Conservation (phyloP, 2,797 vertebrate genomes). For the Gobio occitaniae region DNA sequence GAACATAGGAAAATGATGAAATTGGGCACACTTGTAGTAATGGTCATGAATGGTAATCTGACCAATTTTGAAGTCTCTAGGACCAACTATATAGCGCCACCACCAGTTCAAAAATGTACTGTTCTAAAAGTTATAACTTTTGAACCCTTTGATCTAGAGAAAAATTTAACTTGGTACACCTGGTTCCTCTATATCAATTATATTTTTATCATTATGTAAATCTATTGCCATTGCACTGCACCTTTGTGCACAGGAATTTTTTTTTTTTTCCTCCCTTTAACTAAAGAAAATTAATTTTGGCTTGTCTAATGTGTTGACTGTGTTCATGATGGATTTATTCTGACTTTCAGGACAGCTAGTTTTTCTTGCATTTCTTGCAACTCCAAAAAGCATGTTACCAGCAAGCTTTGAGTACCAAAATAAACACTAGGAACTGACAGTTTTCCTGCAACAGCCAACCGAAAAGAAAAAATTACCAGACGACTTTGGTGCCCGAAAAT, state of each 20-base stretch:
- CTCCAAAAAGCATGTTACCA: not conserved
- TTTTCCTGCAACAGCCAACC: not conserved
- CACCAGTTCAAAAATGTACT: too few relatives aligned
- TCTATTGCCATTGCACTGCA: not conserved
- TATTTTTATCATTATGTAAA: not conserved
- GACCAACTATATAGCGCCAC: too few relatives aligned
- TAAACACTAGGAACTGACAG: constrained; percentile 4
- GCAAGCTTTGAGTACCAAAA: not conserved
- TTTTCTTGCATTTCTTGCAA: constrained; percentile 17
- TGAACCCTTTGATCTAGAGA: too few relatives aligned
- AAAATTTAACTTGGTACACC: too few relatives aligned
- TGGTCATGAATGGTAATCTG: too few relatives aligned
- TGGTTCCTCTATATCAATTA: too few relatives aligned
- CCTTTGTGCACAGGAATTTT: not conserved
- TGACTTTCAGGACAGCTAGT: constrained; percentile 17
- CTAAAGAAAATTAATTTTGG: constrained; percentile 4
- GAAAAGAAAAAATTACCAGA: constrained; percentile 4
- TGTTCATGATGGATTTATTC: constrained; percentile 23
- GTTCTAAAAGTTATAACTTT: too few relatives aligned
- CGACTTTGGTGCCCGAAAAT: not conserved
- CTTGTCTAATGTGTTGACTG: constrained; percentile 1
- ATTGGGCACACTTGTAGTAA: too few relatives aligned
- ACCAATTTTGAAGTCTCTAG: too few relatives aligned
- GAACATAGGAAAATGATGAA: too few relatives aligned
- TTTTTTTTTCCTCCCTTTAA: not conserved